Base-by-base conservation (phyloP, 2,888 invertebrate species). In the Urechis unicinctus region DNA sequence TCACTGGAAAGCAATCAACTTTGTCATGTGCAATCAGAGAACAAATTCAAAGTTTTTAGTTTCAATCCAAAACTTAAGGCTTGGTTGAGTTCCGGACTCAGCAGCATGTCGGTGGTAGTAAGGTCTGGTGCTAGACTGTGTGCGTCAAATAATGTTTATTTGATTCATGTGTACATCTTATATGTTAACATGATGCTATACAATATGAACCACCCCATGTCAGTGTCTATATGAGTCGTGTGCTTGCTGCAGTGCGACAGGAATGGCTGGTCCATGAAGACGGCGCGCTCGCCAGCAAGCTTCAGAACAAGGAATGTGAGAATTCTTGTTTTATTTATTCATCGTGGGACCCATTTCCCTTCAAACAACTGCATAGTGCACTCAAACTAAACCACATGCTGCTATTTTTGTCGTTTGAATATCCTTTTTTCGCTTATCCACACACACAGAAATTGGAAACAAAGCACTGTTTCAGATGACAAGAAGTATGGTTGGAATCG, bases 251-350 rank as follows among this genome's bases (percentile, higher is more conserved):
- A 78, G 88, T 89, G 57, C 87, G 89, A 71, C 85, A 86, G 67
- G 87, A 89, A 78, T 90, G 89, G 88, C 80, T 87, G 66, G 86
- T 90, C 30, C 85, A 88, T 68, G 90, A 90, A 80, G 90, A 90
- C 77, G 86, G 87, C 62, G 89, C 88, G 21, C 76, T 89, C 68
- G 89, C 90, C 6, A 86, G 89, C 76, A 84, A 85, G 64, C 81
- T 90, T 29, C 90, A 90, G 76, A 85, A 86, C 68, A 85, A 90
- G 81, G 89, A 90, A 81, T 88, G 89, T 85, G 82, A 81, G 84
- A n/a, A n/a, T n/a, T n/a, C n/a, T n/a, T n/a, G n/a, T n/a, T 79
- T 50, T 25, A 47, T 5, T 45, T 9, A 13, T 2, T 1, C 25
- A 21, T 22, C 6, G 3, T 44, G 17, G 22, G 13, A 17, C 22